Base-by-base conservation (phyloP, 2,797 vertebrate species). In the Eleutherodactylus coqui region DNA sequence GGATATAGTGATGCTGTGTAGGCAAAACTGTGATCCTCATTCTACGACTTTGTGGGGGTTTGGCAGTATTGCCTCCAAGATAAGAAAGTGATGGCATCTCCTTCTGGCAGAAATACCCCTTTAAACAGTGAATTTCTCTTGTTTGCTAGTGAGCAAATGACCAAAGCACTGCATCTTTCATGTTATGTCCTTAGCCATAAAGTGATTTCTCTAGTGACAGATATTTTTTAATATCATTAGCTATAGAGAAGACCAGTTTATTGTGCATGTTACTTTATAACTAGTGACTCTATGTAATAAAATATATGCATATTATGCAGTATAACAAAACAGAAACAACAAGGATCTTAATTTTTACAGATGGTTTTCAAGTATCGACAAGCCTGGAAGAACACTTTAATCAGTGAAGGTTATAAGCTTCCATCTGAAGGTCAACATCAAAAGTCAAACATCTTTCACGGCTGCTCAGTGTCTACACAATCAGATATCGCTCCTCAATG, bases 311-410 rank as follows among this genome's bases (percentile, higher is more conserved):
- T 43, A 79, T 29, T 29, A 62, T 60, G 38, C 7, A 80, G 3
- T 4, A 69, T 10, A 36, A 53, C 10, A 81, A 53, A 21, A 29
- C 58, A 53, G 21, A 34, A 36, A 34, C 2, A 7, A 34, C 14
- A 8, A 24, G 43, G 36, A 32, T 29, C 45, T 41, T 83, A 11
- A 83, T 60, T 75, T 62, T 4, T 43, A 75, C 38, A 62, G 70
- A 83, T 60, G 49, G 41, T 83, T 36, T 75, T 58, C 16, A 43
- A 32, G 8, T 83, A 67, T 49, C 67, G 58, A 84, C 75, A 78
- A 53, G 75, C 45, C 45, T 45, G 67, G 34, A 78, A 78, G 58
- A 77, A 67, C 43, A 41, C 45, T 77, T 19, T 62, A 84, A 84
- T 84, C 75, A 78, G 24, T 77, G 51, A 69, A 78, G 75, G 75